A percentile compares a stretch with the other conserved stretches of the same genome.
Conservation (phyloP, 2,113 vertebrate genomes). For the Gymnobelideus leadbeateri region DNA sequence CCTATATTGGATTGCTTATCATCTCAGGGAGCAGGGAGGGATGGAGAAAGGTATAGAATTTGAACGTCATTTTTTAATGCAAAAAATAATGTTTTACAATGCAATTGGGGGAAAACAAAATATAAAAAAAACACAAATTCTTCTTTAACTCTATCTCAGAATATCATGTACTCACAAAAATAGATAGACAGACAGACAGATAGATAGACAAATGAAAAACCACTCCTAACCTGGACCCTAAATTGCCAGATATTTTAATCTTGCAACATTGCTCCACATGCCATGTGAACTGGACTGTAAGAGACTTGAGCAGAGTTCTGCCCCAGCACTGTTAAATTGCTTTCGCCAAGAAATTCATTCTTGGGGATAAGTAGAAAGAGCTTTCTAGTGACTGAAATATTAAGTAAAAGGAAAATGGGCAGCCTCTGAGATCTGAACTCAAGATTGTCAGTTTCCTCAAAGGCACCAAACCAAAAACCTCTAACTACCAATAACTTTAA, state of each 20-base stretch:
- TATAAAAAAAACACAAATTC: neutral
- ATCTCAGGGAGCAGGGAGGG: neutral
- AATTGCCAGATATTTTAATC: slow-evolving; percentile 28
- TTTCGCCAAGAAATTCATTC: slow-evolving; percentile 29
- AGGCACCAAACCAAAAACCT: neutral
- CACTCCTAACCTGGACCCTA: neutral
- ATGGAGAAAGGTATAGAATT: neutral
- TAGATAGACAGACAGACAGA: neutral
- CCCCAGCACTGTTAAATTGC: neutral
- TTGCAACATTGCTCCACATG: slow-evolving; percentile 5
- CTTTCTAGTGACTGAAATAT: slow-evolving; percentile 31
- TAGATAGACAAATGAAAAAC: neutral
- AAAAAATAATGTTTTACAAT: too few relatives aligned
- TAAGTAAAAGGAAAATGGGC: neutral
- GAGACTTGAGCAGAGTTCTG: neutral
- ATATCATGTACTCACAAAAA: neutral
- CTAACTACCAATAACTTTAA: neutral
- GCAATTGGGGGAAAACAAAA: too few relatives aligned
- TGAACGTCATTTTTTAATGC: too few relatives aligned
- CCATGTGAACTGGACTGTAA: neutral
- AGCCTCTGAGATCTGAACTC: slow-evolving; percentile 18
- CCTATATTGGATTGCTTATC: neutral
- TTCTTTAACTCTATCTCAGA: neutral
- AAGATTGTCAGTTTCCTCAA: neutral
- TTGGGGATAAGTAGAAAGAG: neutral